Conservation (phyloP, 1,140 invertebrate genomes). For the Phocides pigmalion region DNA sequence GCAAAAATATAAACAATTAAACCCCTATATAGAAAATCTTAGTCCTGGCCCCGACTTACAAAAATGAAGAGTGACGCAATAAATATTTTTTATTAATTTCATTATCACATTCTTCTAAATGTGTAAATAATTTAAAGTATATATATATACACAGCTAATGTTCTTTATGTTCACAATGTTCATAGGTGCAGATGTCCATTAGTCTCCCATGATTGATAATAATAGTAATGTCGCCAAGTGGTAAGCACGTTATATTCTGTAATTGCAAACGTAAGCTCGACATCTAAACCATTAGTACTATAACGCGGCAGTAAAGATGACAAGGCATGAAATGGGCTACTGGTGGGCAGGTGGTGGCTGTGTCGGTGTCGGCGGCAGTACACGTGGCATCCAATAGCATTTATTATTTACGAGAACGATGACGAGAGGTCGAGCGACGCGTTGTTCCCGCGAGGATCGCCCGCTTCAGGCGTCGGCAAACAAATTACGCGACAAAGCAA, state of each 20-base stretch:
- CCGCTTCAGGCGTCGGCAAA: constrained; percentile 71
- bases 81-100: no score
- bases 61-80: no score
- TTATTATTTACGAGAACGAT: constrained; percentile 56
- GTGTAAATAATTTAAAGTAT: no score
- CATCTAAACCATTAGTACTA: constrained; percentile 26
- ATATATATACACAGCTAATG: no score
- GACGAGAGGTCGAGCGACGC: constrained; percentile 58
- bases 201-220: not conserved
- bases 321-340: constrained; percentile 52
- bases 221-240: not conserved
- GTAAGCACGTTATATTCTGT: not conserved
- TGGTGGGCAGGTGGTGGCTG: constrained; percentile 35
- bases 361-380: constrained; percentile 22
- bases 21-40: no score
- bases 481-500: constrained; percentile 83
- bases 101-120: no score
- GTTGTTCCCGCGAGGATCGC: constrained; percentile 65
- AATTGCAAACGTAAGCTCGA: not conserved
- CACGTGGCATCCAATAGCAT: constrained; percentile 47
- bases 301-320: constrained; percentile 43
- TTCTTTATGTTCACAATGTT: no score
- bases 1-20: no score
- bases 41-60: no score
- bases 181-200: not conserved